phyloP scores from a whole-genome alignment of 2,797 vertebrate species.

The Avahi laniger region DNA sequence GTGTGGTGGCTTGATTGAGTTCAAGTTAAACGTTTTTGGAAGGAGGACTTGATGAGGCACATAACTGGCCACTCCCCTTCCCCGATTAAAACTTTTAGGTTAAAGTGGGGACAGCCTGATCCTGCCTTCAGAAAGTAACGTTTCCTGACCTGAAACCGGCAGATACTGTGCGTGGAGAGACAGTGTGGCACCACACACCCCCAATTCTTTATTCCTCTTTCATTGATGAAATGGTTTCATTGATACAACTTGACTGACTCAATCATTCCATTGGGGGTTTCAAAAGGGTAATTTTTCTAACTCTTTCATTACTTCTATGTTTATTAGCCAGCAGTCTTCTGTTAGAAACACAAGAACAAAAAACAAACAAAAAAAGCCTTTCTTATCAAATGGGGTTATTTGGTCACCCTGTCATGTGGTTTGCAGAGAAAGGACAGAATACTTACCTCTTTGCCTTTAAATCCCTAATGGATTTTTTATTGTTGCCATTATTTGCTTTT shows the following conservation, averaged over 20 bases:
- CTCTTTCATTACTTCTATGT: not conserved
- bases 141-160: not conserved
- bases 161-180: not conserved
- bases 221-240: not conserved
- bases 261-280: not conserved
- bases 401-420: not conserved
- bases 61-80: too few species aligned
- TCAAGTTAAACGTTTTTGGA: not conserved
- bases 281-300: not conserved
- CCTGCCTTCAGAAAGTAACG: not conserved
- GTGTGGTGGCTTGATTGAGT: not conserved
- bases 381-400: not conserved
- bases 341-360: not conserved
- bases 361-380: not conserved
- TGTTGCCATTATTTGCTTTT: not conserved
- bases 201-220: not conserved
- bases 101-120: not conserved
- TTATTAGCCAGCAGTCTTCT: not conserved
- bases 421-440: not conserved
- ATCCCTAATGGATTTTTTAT: not conserved
- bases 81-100: not conserved
- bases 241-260: not conserved
- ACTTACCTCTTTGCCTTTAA: not conserved
- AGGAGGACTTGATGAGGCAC: not conserved
- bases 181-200: accelerated